Conservation (phyloP, 2,797 vertebrate genomes). For the Urophycis tenuis region DNA sequence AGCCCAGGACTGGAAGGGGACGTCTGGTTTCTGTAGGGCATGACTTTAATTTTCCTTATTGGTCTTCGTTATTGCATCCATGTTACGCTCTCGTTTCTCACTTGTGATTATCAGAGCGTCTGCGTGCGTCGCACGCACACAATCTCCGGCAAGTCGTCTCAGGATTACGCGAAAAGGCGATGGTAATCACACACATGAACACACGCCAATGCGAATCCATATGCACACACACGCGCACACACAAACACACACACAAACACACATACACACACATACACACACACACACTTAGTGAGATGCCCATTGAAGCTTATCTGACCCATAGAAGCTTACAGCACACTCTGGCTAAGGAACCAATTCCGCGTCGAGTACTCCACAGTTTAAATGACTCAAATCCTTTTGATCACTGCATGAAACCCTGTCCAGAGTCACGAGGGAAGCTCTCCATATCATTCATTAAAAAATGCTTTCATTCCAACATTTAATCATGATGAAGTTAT, state of each 20-base stretch:
- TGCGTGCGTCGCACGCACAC: not conserved
- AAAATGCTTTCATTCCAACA: not conserved
- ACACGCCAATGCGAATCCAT: slow-evolving; percentile 27
- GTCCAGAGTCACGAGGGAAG: not conserved
- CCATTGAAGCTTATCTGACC: not conserved
- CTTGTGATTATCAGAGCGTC: not conserved
- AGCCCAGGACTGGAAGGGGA: not conserved
- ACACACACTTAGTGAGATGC: slow-evolving; percentile 16
- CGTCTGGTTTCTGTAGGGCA: not conserved
- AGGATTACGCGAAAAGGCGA: not conserved
- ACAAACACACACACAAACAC: slow-evolving; percentile 35
- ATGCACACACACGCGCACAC: slow-evolving; percentile 39
- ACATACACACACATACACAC: slow-evolving; percentile 29
- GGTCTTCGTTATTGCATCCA: not conserved
- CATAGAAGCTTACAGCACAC: not conserved
- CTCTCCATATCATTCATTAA: not conserved
- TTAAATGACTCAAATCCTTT: not conserved
- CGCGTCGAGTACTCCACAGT: not conserved
- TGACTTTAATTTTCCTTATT: not conserved
- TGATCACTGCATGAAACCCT: not conserved
- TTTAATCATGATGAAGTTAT: not conserved
- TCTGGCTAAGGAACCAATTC: not conserved
- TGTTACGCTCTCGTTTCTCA: not conserved
- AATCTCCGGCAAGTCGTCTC: not conserved
- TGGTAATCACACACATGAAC: slow-evolving; percentile 13